A percentile compares a stretch with the other conserved stretches of the same genome.
Conservation (phyloP, 2,113 vertebrate species). For the Passer domesticus region DNA sequence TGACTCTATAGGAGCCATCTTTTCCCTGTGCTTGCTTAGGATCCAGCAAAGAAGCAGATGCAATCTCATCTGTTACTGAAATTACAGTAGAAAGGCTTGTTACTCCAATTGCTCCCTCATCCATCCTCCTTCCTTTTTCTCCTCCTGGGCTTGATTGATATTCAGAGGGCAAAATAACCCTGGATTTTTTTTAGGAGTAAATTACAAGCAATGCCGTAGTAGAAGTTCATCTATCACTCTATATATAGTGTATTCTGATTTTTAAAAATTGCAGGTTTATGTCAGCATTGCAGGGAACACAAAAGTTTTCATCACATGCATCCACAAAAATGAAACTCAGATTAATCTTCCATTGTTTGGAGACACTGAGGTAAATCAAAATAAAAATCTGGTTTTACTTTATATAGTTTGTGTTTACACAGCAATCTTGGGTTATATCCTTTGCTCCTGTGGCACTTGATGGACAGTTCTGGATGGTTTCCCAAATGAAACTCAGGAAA, state of each 20-base stretch:
- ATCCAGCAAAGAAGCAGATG: not conserved
- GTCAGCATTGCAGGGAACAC: not conserved
- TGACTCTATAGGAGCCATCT: not conserved
- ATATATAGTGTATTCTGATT: not conserved
- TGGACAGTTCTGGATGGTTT: not conserved
- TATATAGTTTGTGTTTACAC: not conserved
- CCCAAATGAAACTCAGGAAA: not conserved
- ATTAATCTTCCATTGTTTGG: not conserved
- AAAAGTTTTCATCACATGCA: not conserved
- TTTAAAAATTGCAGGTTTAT: not conserved
- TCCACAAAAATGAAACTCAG: not conserved
- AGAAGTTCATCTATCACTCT: not conserved
- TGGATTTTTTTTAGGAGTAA: constrained; percentile 16
- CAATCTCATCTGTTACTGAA: constrained; percentile 27
- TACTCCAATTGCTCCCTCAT: constrained; percentile 21
- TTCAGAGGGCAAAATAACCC: constrained; percentile 14
- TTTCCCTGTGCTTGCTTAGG: not conserved
- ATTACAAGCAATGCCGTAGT: not conserved
- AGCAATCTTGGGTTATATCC: not conserved
- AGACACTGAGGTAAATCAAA: not conserved
- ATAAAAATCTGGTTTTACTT: not conserved
- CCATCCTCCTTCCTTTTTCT: constrained; percentile 12
- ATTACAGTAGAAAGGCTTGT: constrained; percentile 1
- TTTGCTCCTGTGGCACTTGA: not conserved
- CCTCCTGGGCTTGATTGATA: constrained; percentile 20